phyloP scores from a whole-genome alignment of 2,113 vertebrate genomes.

The Sapajus apella region DNA sequence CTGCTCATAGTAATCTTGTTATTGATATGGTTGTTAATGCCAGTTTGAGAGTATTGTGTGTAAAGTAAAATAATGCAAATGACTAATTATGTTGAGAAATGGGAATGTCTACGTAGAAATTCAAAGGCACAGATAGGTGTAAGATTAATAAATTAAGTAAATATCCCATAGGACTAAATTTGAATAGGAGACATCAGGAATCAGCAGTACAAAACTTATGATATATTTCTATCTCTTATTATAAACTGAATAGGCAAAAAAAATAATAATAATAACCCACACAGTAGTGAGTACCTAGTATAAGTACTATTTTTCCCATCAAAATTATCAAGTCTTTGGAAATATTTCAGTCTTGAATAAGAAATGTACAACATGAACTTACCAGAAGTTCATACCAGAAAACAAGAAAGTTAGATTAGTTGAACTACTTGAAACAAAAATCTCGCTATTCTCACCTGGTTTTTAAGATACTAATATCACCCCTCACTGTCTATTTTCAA shows the following conservation, averaged over 20 bases:
- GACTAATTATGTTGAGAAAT: background rate
- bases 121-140: background rate
- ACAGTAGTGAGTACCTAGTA: background rate
- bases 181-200: background rate
- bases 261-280: background rate
- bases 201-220: background rate
- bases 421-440: background rate
- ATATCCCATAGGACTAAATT: background rate
- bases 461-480: background rate
- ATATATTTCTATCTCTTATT: background rate
- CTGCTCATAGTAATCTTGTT: background rate
- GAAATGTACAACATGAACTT: background rate
- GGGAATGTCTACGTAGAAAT: background rate
- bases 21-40: background rate
- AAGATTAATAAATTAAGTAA: background rate
- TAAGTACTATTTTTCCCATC: background rate
- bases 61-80: background rate
- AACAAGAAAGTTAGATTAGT: background rate
- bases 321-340: background rate
- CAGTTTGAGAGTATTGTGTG: background rate
- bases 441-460: background rate
- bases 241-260: background rate
- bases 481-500: background rate
- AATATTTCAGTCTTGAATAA: background rate
- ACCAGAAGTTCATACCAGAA: background rate